Evolutionary conservation across 2,797 vertebrate genomes (phyloP).

Genomic region (Hydrolagus colliei): DNA sequence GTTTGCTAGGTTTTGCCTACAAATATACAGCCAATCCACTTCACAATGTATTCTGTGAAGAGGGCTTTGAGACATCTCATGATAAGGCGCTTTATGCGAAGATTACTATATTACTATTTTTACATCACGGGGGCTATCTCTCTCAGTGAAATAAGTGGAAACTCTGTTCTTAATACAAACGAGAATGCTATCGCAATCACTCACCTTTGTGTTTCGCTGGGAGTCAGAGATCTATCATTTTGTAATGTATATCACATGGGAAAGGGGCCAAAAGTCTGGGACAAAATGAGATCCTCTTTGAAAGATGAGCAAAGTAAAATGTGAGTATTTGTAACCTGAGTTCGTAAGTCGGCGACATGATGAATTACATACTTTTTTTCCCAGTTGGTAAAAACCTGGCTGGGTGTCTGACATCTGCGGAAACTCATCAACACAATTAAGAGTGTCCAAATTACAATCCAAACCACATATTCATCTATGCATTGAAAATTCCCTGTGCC

Average conservation of each 20-base stretch:
- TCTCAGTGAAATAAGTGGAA: neutral
- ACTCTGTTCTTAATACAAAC: neutral
- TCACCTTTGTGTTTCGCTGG: neutral
- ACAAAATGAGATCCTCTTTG: neutral
- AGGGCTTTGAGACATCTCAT: no score
- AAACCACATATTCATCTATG: no score
- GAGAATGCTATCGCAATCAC: neutral
- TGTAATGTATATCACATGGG: neutral
- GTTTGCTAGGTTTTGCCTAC: neutral
- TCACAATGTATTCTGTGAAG: no score
- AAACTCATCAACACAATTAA: no score
- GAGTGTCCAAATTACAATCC: no score
- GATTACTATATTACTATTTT: neutral
- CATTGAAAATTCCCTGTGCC: no score
- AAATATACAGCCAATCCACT: neutral
- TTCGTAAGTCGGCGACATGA: neutral
- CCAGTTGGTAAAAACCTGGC: no score
- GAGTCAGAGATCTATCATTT: neutral
- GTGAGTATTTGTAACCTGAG: neutral
- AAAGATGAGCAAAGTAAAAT: constrained; percentile 11
- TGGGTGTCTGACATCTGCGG: no score
- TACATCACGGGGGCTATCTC: neutral
- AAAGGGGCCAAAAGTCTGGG: neutral
- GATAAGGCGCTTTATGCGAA: no score
- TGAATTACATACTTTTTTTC: no score